These are phyloP conservation scores for Drosophila mimica DNA, from an alignment of 2,888 invertebrate genomes.

Conservation along the genomic window DNA sequence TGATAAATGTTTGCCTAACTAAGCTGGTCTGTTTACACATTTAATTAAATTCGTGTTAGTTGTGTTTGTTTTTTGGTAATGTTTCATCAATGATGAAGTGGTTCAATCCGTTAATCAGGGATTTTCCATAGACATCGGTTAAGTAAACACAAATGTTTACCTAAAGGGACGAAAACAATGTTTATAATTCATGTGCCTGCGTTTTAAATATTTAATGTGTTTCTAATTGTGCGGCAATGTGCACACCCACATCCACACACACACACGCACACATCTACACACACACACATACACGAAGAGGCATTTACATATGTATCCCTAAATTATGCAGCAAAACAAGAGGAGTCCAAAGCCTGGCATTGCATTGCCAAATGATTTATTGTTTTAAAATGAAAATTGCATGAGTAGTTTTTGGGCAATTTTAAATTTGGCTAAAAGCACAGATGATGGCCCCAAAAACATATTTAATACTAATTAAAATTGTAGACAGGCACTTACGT, in stretches of 20 bases:
- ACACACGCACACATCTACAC: conserved; percentile 19
- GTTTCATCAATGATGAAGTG: conserved; percentile 44
- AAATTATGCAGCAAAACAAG: conserved; percentile 52
- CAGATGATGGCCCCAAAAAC: conserved; percentile 32
- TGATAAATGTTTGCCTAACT: conserved; percentile 10
- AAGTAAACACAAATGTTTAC: conserved; percentile 38
- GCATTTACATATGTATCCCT: conserved; percentile 13
- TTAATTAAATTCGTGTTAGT: conserved; percentile 53
- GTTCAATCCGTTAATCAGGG: conserved; percentile 46
- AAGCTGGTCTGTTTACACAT: conserved; percentile 46
- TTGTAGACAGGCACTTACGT: conserved; percentile 73
- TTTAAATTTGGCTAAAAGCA: conserved; percentile 59
- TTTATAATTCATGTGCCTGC: conserved; percentile 47
- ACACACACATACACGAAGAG: conserved; percentile 1
- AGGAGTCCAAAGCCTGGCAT: neutral
- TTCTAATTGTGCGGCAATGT: conserved; percentile 71
- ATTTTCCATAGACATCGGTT: conserved; percentile 17
- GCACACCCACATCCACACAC: conserved; percentile 26
- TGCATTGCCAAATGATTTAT: conserved; percentile 59
- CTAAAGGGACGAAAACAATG: conserved; percentile 48
- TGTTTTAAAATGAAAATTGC: conserved; percentile 65
- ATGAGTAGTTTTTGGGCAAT: conserved; percentile 32
- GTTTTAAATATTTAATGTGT: conserved; percentile 74
- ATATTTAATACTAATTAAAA: conserved; percentile 75
- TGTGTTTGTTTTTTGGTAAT: conserved; percentile 40